Evolutionary conservation across 92 coral and sea anemone species (phyloP), one percentile per base, ranked within the genome.

Genomic region (Bergia sp.): DNA sequence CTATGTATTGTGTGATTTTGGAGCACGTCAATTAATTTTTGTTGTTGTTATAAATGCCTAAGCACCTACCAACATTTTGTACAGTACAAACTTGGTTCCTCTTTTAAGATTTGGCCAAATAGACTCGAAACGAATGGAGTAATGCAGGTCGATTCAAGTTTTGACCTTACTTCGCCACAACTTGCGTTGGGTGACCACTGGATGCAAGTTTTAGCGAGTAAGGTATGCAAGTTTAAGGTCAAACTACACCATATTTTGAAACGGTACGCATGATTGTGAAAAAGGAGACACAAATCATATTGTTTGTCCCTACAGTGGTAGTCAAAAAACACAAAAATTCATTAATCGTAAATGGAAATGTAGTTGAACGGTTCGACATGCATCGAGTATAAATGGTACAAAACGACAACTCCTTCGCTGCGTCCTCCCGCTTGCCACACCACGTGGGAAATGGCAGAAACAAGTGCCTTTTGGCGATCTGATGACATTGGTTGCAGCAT

Each of bases 401-500:
- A 91, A 12, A 57, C 93, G 5, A 94, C 92, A 13, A 85, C 71
- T 15, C 92, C 97, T 81, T 85, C 85, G 9, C 73, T 77, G 67
- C 65, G 66, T n/a, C 92, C 94, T 80, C 95, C 95, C 1, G 97
- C 94, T 20, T 94, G 95, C 97, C 97, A 94, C 74, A 94, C 73
- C 79, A 94, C 93, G 78, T 85, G 77, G 4, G 94, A 61, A 85
- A 94, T 89, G 79, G 95, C 97, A 38, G 95, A 86, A 42, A 94
- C 91, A 55, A 94, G 90, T 9, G 94, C 95, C 77, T 88, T 92
- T 83, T 92, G 95, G 40, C 97, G 93, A 37, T 94, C 95, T 10
- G 95, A 91, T 0, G 91, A 82, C 90, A 94, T 82, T 21, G 97
- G 97, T 44, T 92, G 82, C 67, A 94, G 49, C 89, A 91, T 86